Percentiles rank a stretch among this genome's conserved stretches.
These are phyloP conservation scores for Tetragonula clypearis DNA, from an alignment of 1,140 invertebrate genomes.

Conservation along the genomic window DNA sequence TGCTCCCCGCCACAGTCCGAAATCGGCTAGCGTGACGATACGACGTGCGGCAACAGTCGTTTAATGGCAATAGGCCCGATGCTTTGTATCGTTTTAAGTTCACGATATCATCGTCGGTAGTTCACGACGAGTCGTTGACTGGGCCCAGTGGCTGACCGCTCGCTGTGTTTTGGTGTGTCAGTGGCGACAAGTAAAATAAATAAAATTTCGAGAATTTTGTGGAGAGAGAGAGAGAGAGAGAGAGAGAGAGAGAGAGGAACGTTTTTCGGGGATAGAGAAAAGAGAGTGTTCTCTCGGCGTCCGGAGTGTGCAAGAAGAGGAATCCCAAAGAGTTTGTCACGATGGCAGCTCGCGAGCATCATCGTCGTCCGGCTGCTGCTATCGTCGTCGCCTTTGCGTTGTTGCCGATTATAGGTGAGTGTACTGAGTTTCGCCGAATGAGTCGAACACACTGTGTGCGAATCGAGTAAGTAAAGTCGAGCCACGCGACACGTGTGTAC, in stretches of 20 bases:
- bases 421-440: too few relatives aligned
- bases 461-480: too few relatives aligned
- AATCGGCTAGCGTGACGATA: constrained; percentile 79
- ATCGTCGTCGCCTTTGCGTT: constrained; percentile 67
- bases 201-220: background rate
- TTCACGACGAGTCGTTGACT: too few relatives aligned
- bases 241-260: constrained; percentile 6
- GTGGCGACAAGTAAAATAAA: constrained; percentile 24
- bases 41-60: constrained; percentile 64
- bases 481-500: constrained; percentile 14
- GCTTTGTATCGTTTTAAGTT: constrained; percentile 56
- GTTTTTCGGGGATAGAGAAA: constrained; percentile 17
- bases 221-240: background rate
- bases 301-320: constrained; percentile 51
- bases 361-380: constrained; percentile 47
- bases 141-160: too few relatives aligned
- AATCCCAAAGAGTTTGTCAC: constrained; percentile 36
- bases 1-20: constrained; percentile 77
- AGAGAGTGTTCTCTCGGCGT: constrained; percentile 6
- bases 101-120: background rate
- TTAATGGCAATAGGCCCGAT: constrained; percentile 51
- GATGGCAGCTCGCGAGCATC: constrained; percentile 72
- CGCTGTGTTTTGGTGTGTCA: constrained; percentile 56
- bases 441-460: too few relatives aligned
- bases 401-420: constrained; percentile 73